Percentiles rank a stretch among this genome's conserved stretches.
phyloP scores from a whole-genome alignment of 2,797 vertebrate genomes.

The Falco concolor region DNA sequence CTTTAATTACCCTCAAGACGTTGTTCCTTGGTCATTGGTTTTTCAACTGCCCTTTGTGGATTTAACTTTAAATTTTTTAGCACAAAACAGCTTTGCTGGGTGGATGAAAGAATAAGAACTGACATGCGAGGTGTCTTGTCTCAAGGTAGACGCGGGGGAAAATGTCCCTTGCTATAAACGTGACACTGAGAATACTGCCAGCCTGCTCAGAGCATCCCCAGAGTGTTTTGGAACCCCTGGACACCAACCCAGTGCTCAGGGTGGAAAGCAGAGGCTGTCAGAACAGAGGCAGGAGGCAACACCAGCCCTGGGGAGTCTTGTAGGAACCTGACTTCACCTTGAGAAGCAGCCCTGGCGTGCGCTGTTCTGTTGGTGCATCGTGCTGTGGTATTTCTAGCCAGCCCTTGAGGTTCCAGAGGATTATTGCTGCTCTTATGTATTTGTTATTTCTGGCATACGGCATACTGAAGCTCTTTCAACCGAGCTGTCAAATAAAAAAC shows the following conservation, averaged over 20 bases:
- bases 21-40: background rate
- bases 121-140: background rate
- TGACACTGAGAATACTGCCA: background rate
- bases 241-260: background rate
- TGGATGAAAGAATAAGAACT: background rate
- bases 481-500: background rate
- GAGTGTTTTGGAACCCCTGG: background rate
- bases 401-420: background rate
- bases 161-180: background rate
- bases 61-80: background rate
- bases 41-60: background rate
- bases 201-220: background rate
- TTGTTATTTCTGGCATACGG: background rate
- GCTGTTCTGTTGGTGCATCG: rapidly evolving
- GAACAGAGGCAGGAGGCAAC: background rate
- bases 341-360: rapidly evolving
- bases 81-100: background rate
- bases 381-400: background rate
- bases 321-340: background rate
- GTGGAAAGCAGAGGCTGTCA: background rate
- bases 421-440: background rate
- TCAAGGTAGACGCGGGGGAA: background rate
- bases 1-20: rapidly evolving
- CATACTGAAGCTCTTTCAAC: background rate
- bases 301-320: no score